These are phyloP conservation scores for Odontomyia ornata DNA, from an alignment of 2,888 invertebrate genomes.

Conservation along the genomic window DNA sequence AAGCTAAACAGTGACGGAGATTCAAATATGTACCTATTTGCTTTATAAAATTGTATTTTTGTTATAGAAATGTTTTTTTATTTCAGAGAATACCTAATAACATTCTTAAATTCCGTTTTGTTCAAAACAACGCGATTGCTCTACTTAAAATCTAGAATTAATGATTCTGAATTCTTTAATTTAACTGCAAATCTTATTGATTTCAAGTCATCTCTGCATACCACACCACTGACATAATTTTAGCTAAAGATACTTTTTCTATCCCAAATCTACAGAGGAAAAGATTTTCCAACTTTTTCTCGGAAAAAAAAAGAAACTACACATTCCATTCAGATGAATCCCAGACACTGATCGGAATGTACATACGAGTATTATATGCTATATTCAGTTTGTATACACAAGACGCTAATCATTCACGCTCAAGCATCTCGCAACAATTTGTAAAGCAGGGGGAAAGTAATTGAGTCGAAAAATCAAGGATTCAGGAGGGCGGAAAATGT, in stretches of 20 bases:
- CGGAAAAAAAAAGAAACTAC: background rate
- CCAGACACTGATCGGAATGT: background rate
- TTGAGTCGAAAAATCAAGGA: background rate
- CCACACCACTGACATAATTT: too few species aligned
- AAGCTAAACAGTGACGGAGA: background rate
- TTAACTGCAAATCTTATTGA: too few species aligned
- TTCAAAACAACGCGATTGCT: too few species aligned
- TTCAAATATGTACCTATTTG: background rate
- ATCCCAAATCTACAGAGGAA: background rate
- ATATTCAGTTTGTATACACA: background rate
- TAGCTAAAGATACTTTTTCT: too few species aligned
- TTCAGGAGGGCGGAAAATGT: background rate
- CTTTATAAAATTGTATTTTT: too few species aligned
- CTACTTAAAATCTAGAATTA: too few species aligned
- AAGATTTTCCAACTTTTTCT: background rate
- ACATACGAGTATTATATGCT: background rate
- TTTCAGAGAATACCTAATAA: too few species aligned
- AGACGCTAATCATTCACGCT: slow-evolving; percentile 26
- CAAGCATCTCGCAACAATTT: slow-evolving; percentile 10
- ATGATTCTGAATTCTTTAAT: too few species aligned
- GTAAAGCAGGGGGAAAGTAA: background rate
- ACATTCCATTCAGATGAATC: slow-evolving; percentile 12
- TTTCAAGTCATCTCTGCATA: too few species aligned
- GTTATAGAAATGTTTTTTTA: background rate
- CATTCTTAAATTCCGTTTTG: too few species aligned